These are phyloP conservation scores for Morinoia aosen DNA, from an alignment of 2,888 invertebrate species.

Conservation along the genomic window DNA sequence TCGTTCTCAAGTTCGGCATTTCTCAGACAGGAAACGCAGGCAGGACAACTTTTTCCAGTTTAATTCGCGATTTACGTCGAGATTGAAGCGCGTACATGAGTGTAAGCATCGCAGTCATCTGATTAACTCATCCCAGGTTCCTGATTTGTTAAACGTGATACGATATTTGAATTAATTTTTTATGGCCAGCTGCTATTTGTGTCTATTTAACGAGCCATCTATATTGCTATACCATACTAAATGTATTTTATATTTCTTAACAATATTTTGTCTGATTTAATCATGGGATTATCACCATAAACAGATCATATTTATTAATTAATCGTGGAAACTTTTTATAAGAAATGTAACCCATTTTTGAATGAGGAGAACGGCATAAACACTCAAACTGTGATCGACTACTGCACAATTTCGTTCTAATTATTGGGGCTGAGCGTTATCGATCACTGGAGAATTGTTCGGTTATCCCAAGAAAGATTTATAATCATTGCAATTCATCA, in stretches of 20 bases:
- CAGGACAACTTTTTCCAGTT: not conserved
- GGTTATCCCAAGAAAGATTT: not conserved
- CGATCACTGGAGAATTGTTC: not conserved
- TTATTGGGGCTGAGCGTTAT: not conserved
- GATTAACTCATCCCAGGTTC: not conserved
- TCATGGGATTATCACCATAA: not conserved
- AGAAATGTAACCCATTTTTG: not conserved
- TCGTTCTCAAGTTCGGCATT: not conserved
- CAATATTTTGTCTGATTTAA: not conserved
- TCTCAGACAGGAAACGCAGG: not conserved
- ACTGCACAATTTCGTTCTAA: not conserved
- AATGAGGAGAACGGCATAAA: not conserved
- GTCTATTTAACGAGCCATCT: not conserved
- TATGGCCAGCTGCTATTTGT: not conserved
- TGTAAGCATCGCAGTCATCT: not conserved
- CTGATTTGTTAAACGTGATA: not conserved
- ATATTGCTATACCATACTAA: not conserved
- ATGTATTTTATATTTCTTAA: not conserved
- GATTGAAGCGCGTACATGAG: not conserved
- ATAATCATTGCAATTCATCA: not conserved
- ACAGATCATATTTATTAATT: not conserved
- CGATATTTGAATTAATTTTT: not conserved
- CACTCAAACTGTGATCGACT: not conserved
- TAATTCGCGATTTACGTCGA: not conserved
- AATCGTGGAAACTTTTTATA: not conserved